These are phyloP conservation scores for Tenthredo notha DNA, from an alignment of 2,888 invertebrate species.

Conservation along the genomic window DNA sequence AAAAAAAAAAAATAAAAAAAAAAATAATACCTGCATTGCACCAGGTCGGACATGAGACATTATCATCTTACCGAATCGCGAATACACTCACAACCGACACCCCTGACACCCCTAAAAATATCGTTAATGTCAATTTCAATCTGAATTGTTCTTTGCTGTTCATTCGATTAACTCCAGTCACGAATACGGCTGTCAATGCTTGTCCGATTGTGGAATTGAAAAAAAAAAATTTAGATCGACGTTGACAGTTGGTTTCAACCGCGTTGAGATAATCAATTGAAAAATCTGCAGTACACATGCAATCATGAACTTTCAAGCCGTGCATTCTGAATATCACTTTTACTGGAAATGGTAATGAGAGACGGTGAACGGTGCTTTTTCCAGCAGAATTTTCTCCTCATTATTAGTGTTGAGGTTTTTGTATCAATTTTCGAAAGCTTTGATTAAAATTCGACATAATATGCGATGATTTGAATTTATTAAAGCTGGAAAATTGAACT, in stretches of 20 bases:
- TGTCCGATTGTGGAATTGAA: background rate
- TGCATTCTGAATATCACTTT: background rate
- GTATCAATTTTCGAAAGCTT: background rate
- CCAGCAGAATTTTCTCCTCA: background rate
- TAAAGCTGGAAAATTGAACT: background rate
- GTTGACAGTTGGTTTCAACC: background rate
- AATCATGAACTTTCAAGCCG: background rate
- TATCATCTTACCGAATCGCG: background rate
- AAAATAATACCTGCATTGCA: background rate
- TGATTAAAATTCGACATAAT: background rate
- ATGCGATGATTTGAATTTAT: background rate
- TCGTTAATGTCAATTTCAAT: background rate
- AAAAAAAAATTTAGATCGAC: background rate
- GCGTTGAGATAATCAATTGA: background rate
- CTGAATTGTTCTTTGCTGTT: conserved; percentile 3
- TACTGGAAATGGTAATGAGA: background rate
- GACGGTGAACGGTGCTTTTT: background rate
- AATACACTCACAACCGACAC: background rate
- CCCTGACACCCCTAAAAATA: background rate
- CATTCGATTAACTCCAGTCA: background rate
- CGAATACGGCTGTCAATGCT: background rate
- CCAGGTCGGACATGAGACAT: background rate
- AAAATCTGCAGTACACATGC: background rate
- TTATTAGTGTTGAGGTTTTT: background rate
- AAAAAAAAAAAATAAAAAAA: background rate